These are phyloP conservation scores for Sisor rabdophorus DNA, from an alignment of 2,113 vertebrate species.

Conservation along the genomic window DNA sequence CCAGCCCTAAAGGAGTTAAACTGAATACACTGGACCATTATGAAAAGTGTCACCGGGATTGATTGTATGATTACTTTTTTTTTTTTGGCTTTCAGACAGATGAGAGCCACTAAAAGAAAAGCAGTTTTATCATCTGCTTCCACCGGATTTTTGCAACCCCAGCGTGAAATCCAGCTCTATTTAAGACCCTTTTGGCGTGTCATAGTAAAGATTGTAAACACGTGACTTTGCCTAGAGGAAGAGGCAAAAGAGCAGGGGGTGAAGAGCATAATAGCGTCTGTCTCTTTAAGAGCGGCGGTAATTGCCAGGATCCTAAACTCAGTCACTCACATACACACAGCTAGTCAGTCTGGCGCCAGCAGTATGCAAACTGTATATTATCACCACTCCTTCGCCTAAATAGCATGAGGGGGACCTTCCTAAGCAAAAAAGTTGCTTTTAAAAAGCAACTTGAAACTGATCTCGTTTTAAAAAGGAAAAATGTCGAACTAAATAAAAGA, in stretches of 20 bases:
- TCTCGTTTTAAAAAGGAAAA: slow-evolving; percentile 79
- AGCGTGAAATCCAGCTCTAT: background rate
- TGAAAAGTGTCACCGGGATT: no score
- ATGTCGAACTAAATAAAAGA: slow-evolving; percentile 71
- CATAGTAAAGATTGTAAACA: slow-evolving; percentile 55
- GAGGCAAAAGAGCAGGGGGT: slow-evolving; percentile 45
- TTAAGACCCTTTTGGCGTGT: slow-evolving; percentile 6
- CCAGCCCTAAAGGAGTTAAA: background rate
- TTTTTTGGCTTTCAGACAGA: background rate
- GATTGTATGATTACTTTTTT: no score
- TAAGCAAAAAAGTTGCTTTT: slow-evolving; percentile 76
- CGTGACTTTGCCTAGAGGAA: slow-evolving; percentile 64
- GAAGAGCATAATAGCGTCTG: slow-evolving; percentile 67
- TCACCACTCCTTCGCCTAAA: slow-evolving; percentile 91
- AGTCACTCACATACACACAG: slow-evolving; percentile 87
- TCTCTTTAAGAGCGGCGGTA: slow-evolving; percentile 91
- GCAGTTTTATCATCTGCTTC: background rate
- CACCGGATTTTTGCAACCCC: background rate
- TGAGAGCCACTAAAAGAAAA: background rate
- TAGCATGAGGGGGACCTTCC: slow-evolving; percentile 78
- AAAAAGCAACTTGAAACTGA: slow-evolving; percentile 85
- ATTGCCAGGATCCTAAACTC: slow-evolving; percentile 86
- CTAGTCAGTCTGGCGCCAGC: slow-evolving; percentile 94
- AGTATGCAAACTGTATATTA: slow-evolving; percentile 93
- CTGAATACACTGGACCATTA: no score